Evolutionary conservation across 1,140 invertebrate genomes (phyloP), one percentile per base, ranked within the genome.

Genomic region (Nephotettix cincticeps): DNA sequence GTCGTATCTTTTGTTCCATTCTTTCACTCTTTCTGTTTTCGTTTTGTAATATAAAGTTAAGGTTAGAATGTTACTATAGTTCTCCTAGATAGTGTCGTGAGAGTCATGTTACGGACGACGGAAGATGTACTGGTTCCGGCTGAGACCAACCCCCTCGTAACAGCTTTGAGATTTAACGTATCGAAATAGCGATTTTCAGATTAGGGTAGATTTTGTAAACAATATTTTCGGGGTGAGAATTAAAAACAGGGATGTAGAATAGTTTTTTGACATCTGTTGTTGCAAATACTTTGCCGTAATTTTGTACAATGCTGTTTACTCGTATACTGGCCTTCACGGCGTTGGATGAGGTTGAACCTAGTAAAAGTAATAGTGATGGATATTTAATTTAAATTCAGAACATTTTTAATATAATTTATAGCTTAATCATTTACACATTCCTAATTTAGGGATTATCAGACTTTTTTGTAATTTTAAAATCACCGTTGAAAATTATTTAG

Each of bases 251-350:
- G 56, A 61, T 27, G 56, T 61, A 61, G 56, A 61, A n/a, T 61
- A 61, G 56, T 21, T 61, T 61, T 61, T 61, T 61, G 56, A 61
- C 56, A 61, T 61, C 56, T 61, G 56, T 61, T 61, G 21, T 51
- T 19, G 13, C 32, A 36, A 25, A 61, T 29, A 61, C 56, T 61
- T 61, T 61, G 56, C 56, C 56, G 25, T 21, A 23, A 61, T 61
- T 61, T 61, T 61, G 56, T 61, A 61, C 56, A 61, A 54, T n/a
- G 56, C 56, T 23, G 23, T 28, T 61, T 61, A 61, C 56, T 21
- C 23, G 21, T 61, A 61, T 21, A 61, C 21, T 61, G 23, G 56
- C 56, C 56, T 61, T 28, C 32, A 6, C 32, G 14, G 32, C 32
- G 32, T 36, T 14, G 32, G 32, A 36, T 14, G 32, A 36, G 32